These are phyloP conservation scores for Pachyseris speciosa DNA, from an alignment of 64 coral and sea anemone genomes.

Conservation along the genomic window DNA sequence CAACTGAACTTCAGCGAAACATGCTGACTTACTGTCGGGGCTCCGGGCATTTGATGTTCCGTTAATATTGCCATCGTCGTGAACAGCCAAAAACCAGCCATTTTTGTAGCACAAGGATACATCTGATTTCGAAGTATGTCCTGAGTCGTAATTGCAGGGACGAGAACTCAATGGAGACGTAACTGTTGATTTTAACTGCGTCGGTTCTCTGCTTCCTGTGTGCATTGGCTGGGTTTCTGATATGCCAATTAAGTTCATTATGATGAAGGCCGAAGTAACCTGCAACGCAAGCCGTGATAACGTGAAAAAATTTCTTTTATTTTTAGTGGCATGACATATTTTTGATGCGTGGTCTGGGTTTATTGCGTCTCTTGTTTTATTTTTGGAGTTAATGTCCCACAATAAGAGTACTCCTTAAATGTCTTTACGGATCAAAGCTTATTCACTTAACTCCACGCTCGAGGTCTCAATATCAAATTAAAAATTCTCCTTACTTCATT, in stretches of 20 bases:
- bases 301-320: not conserved
- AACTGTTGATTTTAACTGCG: not conserved
- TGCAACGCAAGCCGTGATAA: not conserved
- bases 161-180: not conserved
- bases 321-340: not conserved
- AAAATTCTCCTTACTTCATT: slow-evolving; percentile 7
- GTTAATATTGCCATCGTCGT: slow-evolving; percentile 10
- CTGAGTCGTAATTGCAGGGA: not conserved
- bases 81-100: slow-evolving; percentile 31
- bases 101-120: slow-evolving; percentile 22
- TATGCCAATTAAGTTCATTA: not conserved
- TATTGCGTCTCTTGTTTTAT: not conserved
- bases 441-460: not conserved
- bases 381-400: not conserved
- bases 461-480: not conserved
- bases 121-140: not conserved
- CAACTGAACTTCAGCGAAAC: not conserved
- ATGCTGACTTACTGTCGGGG: slow-evolving; percentile 32
- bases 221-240: not conserved
- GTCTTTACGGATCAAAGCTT: not conserved
- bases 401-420: not conserved
- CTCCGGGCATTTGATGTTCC: slow-evolving; percentile 17
- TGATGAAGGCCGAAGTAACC: not conserved
- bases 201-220: not conserved
- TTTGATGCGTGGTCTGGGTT: too few species aligned